Percentiles rank a stretch among this genome's conserved stretches.
Conservation (phyloP, 2,888 invertebrate genomes). For the Nowickia ferox region DNA sequence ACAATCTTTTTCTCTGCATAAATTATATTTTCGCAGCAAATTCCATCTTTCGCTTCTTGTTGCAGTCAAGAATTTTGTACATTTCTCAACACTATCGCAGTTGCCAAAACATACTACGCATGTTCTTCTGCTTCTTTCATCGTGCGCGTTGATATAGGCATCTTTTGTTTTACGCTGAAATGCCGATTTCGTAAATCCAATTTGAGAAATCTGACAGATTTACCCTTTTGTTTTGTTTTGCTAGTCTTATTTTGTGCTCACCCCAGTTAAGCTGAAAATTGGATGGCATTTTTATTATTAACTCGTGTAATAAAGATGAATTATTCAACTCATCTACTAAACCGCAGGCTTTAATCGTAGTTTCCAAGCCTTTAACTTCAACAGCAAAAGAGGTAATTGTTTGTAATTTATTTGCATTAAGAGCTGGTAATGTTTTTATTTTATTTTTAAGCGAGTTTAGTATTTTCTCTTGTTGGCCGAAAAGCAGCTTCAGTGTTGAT, state of each 20-base stretch:
- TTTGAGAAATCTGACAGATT: conserved; percentile 30
- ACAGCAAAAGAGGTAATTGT: conserved; percentile 2
- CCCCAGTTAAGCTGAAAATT: too few relatives aligned
- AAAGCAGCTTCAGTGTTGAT: conserved; percentile 3
- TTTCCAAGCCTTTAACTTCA: too few relatives aligned
- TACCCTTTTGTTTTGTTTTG: conserved; percentile 20
- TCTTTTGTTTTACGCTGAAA: conserved; percentile 32
- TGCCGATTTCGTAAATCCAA: conserved; percentile 36
- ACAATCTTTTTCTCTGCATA: too few relatives aligned
- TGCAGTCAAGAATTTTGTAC: conserved; percentile 24
- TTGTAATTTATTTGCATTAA: conserved; percentile 1
- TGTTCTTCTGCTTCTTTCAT: neutral
- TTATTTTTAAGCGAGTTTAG: neutral
- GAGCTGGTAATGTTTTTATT: neutral
- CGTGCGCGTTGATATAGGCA: conserved; percentile 34
- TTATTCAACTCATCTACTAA: too few relatives aligned
- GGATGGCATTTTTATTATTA: conserved; percentile 1
- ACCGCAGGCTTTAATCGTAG: neutral
- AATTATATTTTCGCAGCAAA: too few relatives aligned
- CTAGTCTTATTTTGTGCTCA: conserved; percentile 18
- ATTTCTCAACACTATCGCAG: conserved; percentile 31
- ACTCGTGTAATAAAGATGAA: conserved; percentile 13
- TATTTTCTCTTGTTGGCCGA: conserved; percentile 11
- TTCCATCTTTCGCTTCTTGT: too few relatives aligned
- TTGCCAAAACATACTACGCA: conserved; percentile 20